Base-by-base conservation (phyloP, 2,888 invertebrate species). In the Ophioninae sp. region DNA sequence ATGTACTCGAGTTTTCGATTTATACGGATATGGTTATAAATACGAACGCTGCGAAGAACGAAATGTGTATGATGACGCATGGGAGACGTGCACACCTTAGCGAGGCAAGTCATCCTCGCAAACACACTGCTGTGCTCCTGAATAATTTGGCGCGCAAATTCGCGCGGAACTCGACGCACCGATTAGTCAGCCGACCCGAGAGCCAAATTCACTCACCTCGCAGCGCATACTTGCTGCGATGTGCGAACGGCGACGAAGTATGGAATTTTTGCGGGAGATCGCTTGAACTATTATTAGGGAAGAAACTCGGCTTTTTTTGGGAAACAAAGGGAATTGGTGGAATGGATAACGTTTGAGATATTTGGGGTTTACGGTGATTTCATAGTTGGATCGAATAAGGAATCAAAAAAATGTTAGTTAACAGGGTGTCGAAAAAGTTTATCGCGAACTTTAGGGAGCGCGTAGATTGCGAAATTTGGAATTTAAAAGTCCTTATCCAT, bases 61-160 rank as follows among this genome's bases (percentile, higher is more conserved):
- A 57, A 79, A 56, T 21, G 56, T 30, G 30, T 30, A 30, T 56
- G 68, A 80, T 83, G 79, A 83, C 79, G 79, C 82, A 67, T 76
- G 72, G 79, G 57, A 70, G 67, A 78, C 73, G 57, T 39, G 69
- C 64, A 70, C 77, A 59, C 20, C 64, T 79, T 61, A 74, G 64
- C 56, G n/a, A 70, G 30, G 23, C 61, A 70, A 64, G 69, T 69
- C 74, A 64, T 79, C 65, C 20, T 44, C 64, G 41, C 57, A n/a
- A 68, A 73, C 44, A 61, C 37, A 30, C 8, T 37, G 56, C 64
- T 37, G n/a, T 20, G 20, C 68, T 30, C 21, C 64, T 41, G 68
- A 50, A 79, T 39, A 73, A 78, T 69, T 73, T 74, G 74, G 70
- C 39, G 75, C 65, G 79, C 20, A 70, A 70, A 79, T 74, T 74